These are phyloP conservation scores for Ectobius pallidus DNA, from an alignment of 2,888 invertebrate species.

Conservation along the genomic window DNA sequence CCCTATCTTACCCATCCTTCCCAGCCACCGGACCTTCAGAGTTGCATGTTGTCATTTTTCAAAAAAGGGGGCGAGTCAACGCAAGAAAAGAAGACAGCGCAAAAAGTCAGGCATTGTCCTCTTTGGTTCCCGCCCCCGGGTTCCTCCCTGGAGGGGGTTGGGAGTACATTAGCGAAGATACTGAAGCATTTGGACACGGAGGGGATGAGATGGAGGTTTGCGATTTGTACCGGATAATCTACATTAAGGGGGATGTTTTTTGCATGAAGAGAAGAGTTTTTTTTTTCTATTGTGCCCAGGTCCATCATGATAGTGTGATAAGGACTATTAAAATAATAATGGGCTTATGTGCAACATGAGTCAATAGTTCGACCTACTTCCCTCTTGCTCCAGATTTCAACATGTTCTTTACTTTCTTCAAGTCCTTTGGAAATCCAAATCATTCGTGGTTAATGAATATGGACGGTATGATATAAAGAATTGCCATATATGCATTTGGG, in stretches of 20 bases:
- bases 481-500: no score
- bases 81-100: constrained; percentile 14
- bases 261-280: not conserved
- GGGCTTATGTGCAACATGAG: no score
- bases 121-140: constrained; percentile 17
- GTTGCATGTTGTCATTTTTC: constrained; percentile 36
- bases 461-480: no score
- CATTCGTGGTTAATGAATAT: no score
- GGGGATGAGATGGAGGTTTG: constrained; percentile 8
- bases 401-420: no score
- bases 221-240: constrained; percentile 35
- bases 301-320: constrained; percentile 23
- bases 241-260: constrained; percentile 27
- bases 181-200: constrained; percentile 31
- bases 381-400: no score
- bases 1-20: constrained; percentile 9
- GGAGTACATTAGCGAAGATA: constrained; percentile 35
- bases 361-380: no score
- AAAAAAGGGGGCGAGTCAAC: constrained; percentile 25
- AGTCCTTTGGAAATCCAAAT: no score
- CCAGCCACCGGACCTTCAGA: constrained; percentile 32
- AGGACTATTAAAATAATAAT: not conserved
- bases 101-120: constrained; percentile 34
- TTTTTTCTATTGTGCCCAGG: constrained; percentile 27
- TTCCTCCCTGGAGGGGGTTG: not conserved